phyloP scores from a whole-genome alignment of 2,797 vertebrate genomes.

The Melanotaenia boesemani region DNA sequence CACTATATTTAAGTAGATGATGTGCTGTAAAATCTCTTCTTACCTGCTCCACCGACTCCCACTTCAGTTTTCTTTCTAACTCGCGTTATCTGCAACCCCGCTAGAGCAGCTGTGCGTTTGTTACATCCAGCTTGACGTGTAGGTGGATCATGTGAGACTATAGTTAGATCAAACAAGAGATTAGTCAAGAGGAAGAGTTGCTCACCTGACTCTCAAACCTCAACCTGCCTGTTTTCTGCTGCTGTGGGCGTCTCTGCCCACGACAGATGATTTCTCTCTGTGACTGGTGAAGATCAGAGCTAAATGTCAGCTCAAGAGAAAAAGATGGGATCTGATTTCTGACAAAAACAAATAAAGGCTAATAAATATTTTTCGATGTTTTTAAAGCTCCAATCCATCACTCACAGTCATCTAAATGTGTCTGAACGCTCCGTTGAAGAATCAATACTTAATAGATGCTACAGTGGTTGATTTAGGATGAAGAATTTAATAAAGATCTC shows the following conservation, averaged over 20 bases:
- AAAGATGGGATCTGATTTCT: conserved; percentile 1
- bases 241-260: conserved; percentile 66
- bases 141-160: conserved; percentile 43
- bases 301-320: conserved; percentile 22
- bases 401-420: conserved; percentile 16
- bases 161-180: conserved; percentile 50
- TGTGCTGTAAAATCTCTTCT: neutral
- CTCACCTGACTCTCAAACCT: conserved; percentile 72
- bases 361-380: neutral
- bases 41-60: neutral
- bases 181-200: conserved; percentile 68
- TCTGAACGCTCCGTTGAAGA: neutral
- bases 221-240: conserved; percentile 61
- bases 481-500: conserved; percentile 22
- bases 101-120: conserved; percentile 23
- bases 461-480: conserved; percentile 3
- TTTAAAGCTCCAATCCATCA: neutral
- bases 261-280: conserved; percentile 16
- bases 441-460: conserved; percentile 2
- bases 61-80: conserved; percentile 31
- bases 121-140: conserved; percentile 35
- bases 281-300: conserved; percentile 17
- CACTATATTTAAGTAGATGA: neutral
- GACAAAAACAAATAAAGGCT: neutral
- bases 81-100: conserved; percentile 13